phyloP scores from a whole-genome alignment of 2,888 invertebrate genomes.

The Zonitis immaculata region DNA sequence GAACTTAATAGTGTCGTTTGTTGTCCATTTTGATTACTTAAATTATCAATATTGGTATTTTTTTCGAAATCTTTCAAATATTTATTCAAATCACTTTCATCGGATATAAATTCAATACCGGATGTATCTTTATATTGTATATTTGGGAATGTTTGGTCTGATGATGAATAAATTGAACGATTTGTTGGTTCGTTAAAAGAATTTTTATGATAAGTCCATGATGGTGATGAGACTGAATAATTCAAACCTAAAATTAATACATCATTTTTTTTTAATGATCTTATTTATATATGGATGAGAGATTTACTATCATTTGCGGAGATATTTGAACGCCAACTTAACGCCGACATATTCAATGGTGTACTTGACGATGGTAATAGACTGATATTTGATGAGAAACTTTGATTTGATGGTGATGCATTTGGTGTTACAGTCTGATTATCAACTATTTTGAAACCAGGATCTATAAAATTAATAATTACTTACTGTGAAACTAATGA shows the following conservation, averaged over 20 bases:
- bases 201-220: constrained; percentile 45
- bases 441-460: constrained; percentile 30
- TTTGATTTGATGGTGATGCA: background rate
- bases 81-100: constrained; percentile 49
- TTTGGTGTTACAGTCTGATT: background rate
- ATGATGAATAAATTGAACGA: constrained; percentile 8
- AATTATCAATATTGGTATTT: constrained; percentile 37
- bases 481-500: background rate
- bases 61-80: constrained; percentile 49
- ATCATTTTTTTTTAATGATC: too few species aligned
- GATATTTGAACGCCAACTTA: constrained; percentile 44
- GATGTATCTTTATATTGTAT: constrained; percentile 31
- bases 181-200: constrained; percentile 25
- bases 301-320: constrained; percentile 37
- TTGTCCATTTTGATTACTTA: constrained; percentile 42
- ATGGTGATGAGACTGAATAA: constrained; percentile 39
- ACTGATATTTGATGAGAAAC: constrained; percentile 3
- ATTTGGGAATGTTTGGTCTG: constrained; percentile 28
- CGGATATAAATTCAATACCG: constrained; percentile 48
- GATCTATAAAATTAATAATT: constrained; percentile 27
- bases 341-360: constrained; percentile 43
- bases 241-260: too few species aligned
- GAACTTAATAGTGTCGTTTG: constrained; percentile 52
- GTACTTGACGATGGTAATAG: constrained; percentile 24
- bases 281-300: too few species aligned